phyloP scores from a whole-genome alignment of 2,113 vertebrate genomes.

The Clarias batrachus region DNA sequence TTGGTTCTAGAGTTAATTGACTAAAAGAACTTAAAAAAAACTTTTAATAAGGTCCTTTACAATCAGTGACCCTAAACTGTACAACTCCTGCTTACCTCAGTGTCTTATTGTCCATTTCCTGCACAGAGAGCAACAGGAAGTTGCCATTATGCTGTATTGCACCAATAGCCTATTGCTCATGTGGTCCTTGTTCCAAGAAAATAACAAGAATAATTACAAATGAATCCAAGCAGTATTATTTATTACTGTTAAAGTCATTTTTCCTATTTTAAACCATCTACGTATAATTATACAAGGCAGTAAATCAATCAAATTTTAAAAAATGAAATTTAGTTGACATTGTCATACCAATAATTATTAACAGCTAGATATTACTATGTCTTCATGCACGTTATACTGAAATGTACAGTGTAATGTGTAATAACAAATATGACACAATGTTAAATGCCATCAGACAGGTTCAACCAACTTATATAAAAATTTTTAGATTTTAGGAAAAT shows the following conservation, averaged over 20 bases:
- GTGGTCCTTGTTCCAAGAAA: slow-evolving; percentile 6
- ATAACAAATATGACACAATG: neutral
- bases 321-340: neutral
- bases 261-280: neutral
- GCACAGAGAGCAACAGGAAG: slow-evolving; percentile 32
- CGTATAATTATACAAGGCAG: neutral
- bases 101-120: slow-evolving; percentile 39
- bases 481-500: neutral
- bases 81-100: slow-evolving; percentile 31
- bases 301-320: neutral
- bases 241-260: neutral
- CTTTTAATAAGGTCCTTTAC: neutral
- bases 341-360: neutral
- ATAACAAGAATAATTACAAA: neutral
- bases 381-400: neutral
- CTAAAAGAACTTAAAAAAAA: neutral
- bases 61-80: slow-evolving; percentile 11
- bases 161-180: slow-evolving; percentile 28
- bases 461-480: neutral
- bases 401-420: neutral
- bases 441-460: neutral
- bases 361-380: neutral
- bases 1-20: neutral
- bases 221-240: neutral
- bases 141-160: slow-evolving; percentile 24